These are phyloP conservation scores for Picus viridis DNA, from an alignment of 2,797 vertebrate genomes.

Conservation along the genomic window DNA sequence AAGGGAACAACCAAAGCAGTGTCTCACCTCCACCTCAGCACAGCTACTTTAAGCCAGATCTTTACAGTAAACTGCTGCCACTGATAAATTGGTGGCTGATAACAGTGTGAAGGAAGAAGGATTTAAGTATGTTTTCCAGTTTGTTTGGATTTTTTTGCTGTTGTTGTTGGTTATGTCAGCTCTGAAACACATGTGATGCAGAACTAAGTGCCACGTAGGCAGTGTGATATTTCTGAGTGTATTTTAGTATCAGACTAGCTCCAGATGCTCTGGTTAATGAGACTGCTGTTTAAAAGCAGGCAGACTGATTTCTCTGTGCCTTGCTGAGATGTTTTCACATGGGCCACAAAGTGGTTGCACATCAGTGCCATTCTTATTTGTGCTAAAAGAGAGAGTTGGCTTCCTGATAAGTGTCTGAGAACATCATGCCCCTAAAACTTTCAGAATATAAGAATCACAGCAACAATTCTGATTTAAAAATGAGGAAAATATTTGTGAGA, in stretches of 20 bases:
- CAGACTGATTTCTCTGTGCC: conserved; percentile 2
- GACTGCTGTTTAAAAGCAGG: not conserved
- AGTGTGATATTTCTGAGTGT: not conserved
- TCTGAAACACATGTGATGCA: not conserved
- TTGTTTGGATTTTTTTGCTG: not conserved
- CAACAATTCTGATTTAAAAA: not conserved
- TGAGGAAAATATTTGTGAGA: not conserved
- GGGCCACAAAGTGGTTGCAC: not conserved
- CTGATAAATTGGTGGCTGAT: not conserved
- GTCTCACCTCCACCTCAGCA: not conserved
- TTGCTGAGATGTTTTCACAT: conserved; percentile 34
- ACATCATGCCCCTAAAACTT: not conserved
- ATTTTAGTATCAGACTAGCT: conserved; percentile 39
- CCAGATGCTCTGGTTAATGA: conserved; percentile 58
- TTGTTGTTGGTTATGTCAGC: not conserved
- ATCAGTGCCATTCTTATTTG: conserved; percentile 15
- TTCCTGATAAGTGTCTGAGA: not conserved
- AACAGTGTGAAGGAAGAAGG: not conserved
- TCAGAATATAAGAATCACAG: not conserved
- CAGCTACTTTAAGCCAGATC: not conserved
- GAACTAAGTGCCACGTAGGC: not conserved
- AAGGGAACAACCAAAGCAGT: not conserved
- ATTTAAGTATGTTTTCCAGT: not conserved
- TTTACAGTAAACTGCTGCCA: not conserved
- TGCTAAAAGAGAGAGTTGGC: not conserved